phyloP scores from a whole-genome alignment of 2,113 vertebrate genomes.

The Gadus chalcogrammus region DNA sequence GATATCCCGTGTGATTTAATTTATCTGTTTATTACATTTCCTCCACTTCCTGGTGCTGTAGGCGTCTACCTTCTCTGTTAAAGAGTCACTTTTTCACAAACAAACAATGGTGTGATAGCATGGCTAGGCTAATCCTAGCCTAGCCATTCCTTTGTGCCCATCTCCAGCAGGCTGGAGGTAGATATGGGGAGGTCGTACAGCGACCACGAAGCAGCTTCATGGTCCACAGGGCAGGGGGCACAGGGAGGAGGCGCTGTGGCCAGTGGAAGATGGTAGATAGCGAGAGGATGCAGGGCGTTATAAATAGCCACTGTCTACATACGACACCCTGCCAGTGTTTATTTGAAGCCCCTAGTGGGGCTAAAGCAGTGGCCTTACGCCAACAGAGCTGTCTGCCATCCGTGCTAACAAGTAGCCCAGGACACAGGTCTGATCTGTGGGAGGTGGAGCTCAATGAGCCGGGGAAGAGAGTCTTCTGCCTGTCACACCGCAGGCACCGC shows the following conservation, averaged over 20 bases:
- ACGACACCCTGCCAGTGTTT: constrained; percentile 25
- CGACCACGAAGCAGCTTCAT: background rate
- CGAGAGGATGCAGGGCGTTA: constrained; percentile 37
- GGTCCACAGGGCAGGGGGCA: background rate
- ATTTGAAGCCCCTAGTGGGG: constrained; percentile 17
- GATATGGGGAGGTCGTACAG: background rate
- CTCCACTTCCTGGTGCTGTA: no score
- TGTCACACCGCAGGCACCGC: no score
- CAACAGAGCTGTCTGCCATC: constrained; percentile 46
- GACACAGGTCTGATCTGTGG: constrained; percentile 30
- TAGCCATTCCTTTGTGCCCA: background rate
- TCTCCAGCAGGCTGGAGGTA: background rate
- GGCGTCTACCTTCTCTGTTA: no score
- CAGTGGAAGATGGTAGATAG: constrained; percentile 35
- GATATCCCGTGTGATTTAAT: no score
- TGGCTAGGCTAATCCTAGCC: no score
- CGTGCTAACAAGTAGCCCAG: constrained; percentile 26
- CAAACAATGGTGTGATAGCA: no score
- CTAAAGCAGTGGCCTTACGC: constrained; percentile 44
- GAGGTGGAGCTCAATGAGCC: constrained; percentile 17
- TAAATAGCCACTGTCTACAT: constrained; percentile 63
- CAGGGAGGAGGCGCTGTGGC: background rate
- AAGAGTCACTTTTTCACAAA: no score
- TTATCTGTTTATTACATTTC: no score
- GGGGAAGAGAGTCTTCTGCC: constrained; percentile 1